These are phyloP conservation scores for Emys orbicularis DNA, from an alignment of 2,797 vertebrate species.

Conservation along the genomic window DNA sequence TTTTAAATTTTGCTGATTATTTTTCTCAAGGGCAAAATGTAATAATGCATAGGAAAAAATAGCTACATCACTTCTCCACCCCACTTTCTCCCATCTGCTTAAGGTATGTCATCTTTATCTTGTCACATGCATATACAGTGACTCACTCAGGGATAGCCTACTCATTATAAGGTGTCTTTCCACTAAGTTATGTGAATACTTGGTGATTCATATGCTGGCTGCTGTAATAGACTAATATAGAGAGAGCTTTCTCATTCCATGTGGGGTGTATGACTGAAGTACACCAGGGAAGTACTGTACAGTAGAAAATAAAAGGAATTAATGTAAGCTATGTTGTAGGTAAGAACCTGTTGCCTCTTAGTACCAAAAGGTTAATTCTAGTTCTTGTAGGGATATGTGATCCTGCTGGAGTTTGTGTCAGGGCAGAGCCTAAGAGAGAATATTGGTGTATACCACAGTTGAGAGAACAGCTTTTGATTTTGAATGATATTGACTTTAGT, in stretches of 20 bases:
- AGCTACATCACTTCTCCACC: slow-evolving; percentile 1
- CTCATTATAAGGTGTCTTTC: slow-evolving; percentile 58
- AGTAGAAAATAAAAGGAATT: slow-evolving; percentile 70
- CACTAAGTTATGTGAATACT: slow-evolving; percentile 51
- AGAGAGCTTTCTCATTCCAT: slow-evolving; percentile 59
- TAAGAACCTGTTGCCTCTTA: slow-evolving; percentile 63
- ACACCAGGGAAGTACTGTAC: slow-evolving; percentile 65
- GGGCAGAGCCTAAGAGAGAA: slow-evolving; percentile 24
- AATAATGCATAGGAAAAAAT: slow-evolving; percentile 16
- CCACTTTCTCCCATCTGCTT: slow-evolving; percentile 33
- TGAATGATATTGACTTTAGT: slow-evolving; percentile 60
- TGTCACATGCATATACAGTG: slow-evolving; percentile 46
- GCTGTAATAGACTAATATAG: slow-evolving; percentile 65
- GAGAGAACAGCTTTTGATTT: slow-evolving; percentile 43
- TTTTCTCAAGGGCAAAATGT: neutral
- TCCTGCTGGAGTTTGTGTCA: slow-evolving; percentile 58
- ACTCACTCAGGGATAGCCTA: slow-evolving; percentile 45
- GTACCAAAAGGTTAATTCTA: slow-evolving; percentile 68
- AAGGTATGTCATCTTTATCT: slow-evolving; percentile 56
- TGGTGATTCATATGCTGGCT: slow-evolving; percentile 60
- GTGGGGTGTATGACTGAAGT: slow-evolving; percentile 63
- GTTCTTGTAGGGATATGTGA: slow-evolving; percentile 25
- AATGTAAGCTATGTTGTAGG: slow-evolving; percentile 71
- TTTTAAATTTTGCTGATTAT: slow-evolving; percentile 32
- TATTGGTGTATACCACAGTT: slow-evolving; percentile 31